Evolutionary conservation across 2,113 vertebrate species (phyloP), one percentile per base, ranked within the genome.

Genomic region (Forbesichthys papilliferus): DNA sequence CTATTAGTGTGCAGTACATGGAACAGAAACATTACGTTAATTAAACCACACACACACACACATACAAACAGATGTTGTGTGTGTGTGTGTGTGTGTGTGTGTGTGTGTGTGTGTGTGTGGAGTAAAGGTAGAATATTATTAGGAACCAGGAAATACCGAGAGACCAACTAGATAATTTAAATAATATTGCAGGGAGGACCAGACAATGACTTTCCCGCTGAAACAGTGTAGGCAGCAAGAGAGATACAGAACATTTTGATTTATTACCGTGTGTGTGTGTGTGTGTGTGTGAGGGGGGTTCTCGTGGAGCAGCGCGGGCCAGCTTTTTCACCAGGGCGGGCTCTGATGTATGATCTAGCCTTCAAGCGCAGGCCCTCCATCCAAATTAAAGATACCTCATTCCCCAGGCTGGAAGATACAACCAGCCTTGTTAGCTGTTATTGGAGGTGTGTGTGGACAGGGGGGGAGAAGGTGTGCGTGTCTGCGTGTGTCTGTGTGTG

Each of bases 371-470:
- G 9, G 11, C 46, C 58, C 62, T 68, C 59, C 73, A 59, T 51
- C 57, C 68, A 77, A 81, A 76, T 80, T 57, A 77, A 64, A 69
- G 64, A 55, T 64, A 14, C 12, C 7, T 27, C 66, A 42, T 47
- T 75, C 61, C 49, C 27, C 57, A 11, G 47, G 59, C 59, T 46
- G 20, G 3, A 46, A 69, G 47, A 64, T 42, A 16, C 51, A 69
- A 51, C 59, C 4, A 49, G 9, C 51, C 62, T 69, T 64, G 48
- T 72, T 64, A 64, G 49, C 34, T 51, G 69, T 36, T 11, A 53
- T 56, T 77, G 18, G 10, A 20, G 46, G 33, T 49, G 6, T 58
- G 11, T 66, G 9, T 34, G 61, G 1, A 13, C 55, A 42, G 51
- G 64, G 5, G 42, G n/a, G 48, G 42, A 4, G 48, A 16, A 18